Percentiles rank a stretch among this genome's conserved stretches.
phyloP scores from a whole-genome alignment of 2,888 invertebrate species.

The Meganola albula region DNA sequence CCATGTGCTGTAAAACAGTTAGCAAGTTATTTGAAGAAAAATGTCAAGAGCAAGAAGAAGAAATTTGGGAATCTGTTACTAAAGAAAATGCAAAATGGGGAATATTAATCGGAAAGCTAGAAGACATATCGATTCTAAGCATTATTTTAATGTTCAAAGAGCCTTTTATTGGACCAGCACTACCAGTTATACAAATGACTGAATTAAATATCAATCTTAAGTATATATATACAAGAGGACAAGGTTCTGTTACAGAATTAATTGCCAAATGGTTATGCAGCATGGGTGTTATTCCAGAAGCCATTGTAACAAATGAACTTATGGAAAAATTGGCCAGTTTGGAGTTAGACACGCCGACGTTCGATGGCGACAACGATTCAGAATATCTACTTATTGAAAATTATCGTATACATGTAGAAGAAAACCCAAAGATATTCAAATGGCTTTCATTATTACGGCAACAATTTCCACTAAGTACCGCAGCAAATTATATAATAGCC shows the following conservation, averaged over 20 bases:
- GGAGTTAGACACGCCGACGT: constrained; percentile 25
- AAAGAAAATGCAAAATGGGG: constrained; percentile 93
- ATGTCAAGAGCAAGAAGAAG: constrained; percentile 74
- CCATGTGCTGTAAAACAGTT: constrained; percentile 89
- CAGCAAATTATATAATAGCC: constrained; percentile 86
- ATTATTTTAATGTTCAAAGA: constrained; percentile 79
- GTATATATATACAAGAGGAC: constrained; percentile 80
- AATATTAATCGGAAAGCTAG: constrained; percentile 90
- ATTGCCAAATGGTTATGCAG: constrained; percentile 91
- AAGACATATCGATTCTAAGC: constrained; percentile 90
- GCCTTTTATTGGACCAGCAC: constrained; percentile 45
- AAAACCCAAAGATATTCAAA: constrained; percentile 75
- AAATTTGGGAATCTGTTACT: constrained; percentile 88
- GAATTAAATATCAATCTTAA: constrained; percentile 81
- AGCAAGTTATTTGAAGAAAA: constrained; percentile 69
- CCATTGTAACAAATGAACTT: constrained; percentile 75
- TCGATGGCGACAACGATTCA: constrained; percentile 41
- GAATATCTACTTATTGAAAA: constrained; percentile 54
- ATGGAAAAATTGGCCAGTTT: constrained; percentile 38
- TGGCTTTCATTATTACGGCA: constrained; percentile 81
- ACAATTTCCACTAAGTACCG: constrained; percentile 92
- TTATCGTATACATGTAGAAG: constrained; percentile 49
- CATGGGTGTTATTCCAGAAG: constrained; percentile 82
- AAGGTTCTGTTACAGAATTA: constrained; percentile 92
- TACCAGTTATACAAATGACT: constrained; percentile 76